phyloP scores from a whole-genome alignment of 2,113 vertebrate species.

The Etia nguti region DNA sequence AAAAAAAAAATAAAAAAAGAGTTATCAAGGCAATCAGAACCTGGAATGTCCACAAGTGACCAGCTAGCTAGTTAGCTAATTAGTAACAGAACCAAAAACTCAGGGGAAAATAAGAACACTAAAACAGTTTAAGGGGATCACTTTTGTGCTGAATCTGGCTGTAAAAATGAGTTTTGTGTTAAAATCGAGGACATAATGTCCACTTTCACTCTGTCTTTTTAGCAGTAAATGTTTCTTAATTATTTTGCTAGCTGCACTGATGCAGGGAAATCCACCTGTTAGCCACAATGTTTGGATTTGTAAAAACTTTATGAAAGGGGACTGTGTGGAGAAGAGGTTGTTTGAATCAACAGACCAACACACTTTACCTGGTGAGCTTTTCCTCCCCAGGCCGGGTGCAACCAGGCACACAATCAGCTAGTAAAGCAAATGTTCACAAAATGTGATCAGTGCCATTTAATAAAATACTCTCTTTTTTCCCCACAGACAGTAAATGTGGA shows the following conservation, averaged over 20 bases:
- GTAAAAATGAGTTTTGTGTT: not conserved
- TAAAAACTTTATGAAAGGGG: not conserved
- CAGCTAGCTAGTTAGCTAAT: no score
- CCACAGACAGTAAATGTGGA: not conserved
- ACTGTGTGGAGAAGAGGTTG: not conserved
- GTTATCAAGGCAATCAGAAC: no score
- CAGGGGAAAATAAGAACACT: no score
- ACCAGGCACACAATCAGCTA: not conserved
- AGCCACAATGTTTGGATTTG: not conserved
- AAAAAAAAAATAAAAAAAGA: no score
- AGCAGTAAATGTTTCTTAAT: not conserved
- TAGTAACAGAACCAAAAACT: no score
- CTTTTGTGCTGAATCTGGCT: no score
- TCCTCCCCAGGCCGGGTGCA: not conserved
- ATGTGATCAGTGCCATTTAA: not conserved
- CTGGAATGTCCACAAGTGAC: no score
- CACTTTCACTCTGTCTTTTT: not conserved
- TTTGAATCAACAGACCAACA: not conserved
- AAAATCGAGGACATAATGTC: not conserved
- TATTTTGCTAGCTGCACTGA: not conserved
- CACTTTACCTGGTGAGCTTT: fast-evolving
- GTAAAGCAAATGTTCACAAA: not conserved
- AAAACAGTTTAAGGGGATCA: no score
- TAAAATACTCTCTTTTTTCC: no score
- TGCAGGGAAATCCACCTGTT: not conserved